A percentile compares a stretch with the other conserved stretches of the same genome.
phyloP scores from a whole-genome alignment of 1,140 invertebrate genomes.

The Lepidurus couesii region DNA sequence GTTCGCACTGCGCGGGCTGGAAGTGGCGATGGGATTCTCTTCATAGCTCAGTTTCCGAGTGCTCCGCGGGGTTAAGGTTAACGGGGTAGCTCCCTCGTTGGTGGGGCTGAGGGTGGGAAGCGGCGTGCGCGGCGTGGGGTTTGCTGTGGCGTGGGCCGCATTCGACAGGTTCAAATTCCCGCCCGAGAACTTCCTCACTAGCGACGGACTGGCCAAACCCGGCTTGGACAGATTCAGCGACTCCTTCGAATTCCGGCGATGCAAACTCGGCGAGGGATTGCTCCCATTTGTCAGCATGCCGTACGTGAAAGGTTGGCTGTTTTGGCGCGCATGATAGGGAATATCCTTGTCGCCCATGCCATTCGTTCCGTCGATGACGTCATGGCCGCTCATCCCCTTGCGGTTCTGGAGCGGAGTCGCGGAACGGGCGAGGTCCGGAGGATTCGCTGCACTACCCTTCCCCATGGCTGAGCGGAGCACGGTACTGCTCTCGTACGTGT shows the following conservation, averaged over 20 bases:
- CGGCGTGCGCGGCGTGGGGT: slow-evolving; percentile 9
- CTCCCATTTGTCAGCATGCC: slow-evolving; percentile 37
- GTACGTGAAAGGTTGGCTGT: slow-evolving; percentile 75
- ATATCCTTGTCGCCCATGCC: slow-evolving; percentile 41
- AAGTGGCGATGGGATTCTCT: slow-evolving; percentile 29
- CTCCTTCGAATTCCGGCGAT: slow-evolving; percentile 38
- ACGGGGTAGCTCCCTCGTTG: not conserved
- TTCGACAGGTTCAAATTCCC: slow-evolving; percentile 26
- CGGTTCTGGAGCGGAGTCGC: not conserved
- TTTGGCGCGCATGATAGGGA: slow-evolving; percentile 73
- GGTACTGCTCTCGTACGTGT: slow-evolving; percentile 34
- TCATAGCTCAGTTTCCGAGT: slow-evolving; percentile 28
- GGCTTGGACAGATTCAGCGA: slow-evolving; percentile 28
- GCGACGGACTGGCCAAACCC: slow-evolving; percentile 61
- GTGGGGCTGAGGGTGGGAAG: slow-evolving; percentile 26
- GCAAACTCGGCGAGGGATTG: slow-evolving; percentile 31
- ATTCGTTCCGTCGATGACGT: slow-evolving; percentile 4
- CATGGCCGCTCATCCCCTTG: not conserved
- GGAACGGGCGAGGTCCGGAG: not conserved
- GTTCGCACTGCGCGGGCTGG: slow-evolving; percentile 26
- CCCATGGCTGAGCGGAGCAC: slow-evolving; percentile 24
- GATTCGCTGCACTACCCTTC: not conserved
- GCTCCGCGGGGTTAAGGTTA: slow-evolving; percentile 27
- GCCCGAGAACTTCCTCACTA: slow-evolving; percentile 51
- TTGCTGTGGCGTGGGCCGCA: not conserved